phyloP scores from a whole-genome alignment of 2,113 vertebrate species.

The Clarias gariepinus region DNA sequence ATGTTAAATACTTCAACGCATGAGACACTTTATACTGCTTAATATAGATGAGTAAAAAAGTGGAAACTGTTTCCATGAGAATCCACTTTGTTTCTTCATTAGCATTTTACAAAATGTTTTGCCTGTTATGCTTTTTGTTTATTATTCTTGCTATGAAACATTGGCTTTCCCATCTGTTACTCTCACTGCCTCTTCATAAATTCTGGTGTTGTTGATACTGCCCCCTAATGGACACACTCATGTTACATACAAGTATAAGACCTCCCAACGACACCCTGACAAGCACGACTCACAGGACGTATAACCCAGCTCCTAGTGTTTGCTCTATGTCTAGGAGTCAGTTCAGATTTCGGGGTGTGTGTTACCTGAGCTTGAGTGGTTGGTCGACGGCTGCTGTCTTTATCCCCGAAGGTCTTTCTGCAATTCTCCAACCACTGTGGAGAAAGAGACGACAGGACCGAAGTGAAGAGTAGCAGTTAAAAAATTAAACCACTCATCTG shows the following conservation, averaged over 20 bases:
- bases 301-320: too few species aligned
- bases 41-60: too few species aligned
- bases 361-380: constrained; percentile 88
- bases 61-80: too few species aligned
- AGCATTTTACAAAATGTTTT: too few species aligned
- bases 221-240: neutral
- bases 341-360: neutral
- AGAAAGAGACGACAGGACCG: constrained; percentile 28
- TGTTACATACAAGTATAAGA: neutral
- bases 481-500: neutral
- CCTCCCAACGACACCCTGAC: neutral
- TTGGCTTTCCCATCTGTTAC: too few species aligned
- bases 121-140: too few species aligned
- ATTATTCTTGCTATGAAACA: too few species aligned
- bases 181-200: too few species aligned
- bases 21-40: too few species aligned
- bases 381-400: constrained; percentile 77
- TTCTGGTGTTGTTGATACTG: neutral
- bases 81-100: too few species aligned
- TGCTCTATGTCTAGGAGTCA: too few species aligned
- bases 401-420: constrained; percentile 90
- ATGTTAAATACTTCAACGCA: too few species aligned
- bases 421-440: constrained; percentile 93
- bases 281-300: neutral
- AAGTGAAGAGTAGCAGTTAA: neutral